Evolutionary conservation across 2,113 vertebrate species (phyloP), one percentile per base, ranked within the genome.

Genomic region (Erythrolamprus reginae): DNA sequence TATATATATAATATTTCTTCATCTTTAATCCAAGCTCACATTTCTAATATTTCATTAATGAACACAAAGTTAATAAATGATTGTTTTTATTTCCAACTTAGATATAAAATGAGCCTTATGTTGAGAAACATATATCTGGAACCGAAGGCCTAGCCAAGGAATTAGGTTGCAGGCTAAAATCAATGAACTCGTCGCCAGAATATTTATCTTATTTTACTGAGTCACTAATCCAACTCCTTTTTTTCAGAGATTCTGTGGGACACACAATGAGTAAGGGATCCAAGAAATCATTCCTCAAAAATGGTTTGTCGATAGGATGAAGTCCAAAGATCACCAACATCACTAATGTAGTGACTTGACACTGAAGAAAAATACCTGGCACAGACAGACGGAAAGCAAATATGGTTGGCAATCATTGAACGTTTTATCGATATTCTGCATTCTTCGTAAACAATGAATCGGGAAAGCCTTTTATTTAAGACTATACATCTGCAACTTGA

Each of bases 181-280:
- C 26, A 38, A 38, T 42, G 47, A 42, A 33, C 3, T 42, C 17
- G 26, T 87, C 42, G 55, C 52, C 42, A 89, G 86, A 90, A 92
- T 86, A 88, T 92, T 50, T n/a, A 88, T 83, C 4, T 88, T 61
- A 19, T 89, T 84, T 52, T 61, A 92, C 58, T 90, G 91, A 95
- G 56, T 95, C 92, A 94, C 91, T 17, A 19, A 23, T 55, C 89
- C 58, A 65, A 92, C 65, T 93, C 42, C 47, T 86, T 94, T 92
- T 93, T 70, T 38, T 58, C 55, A 89, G 92, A 88, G 53, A 87
- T 82, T 93, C 50, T 65, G 89, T 94, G 70, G 17, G 8, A 23
- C 61, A 85, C 92, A 89, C 90, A 87, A 91, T 86, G 89, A 86
- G 28, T 89, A 53, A 58, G 24, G 87, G 90, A 91, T 94, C 85